phyloP scores from a whole-genome alignment of 2,888 invertebrate species.

The Dynastes maya region DNA sequence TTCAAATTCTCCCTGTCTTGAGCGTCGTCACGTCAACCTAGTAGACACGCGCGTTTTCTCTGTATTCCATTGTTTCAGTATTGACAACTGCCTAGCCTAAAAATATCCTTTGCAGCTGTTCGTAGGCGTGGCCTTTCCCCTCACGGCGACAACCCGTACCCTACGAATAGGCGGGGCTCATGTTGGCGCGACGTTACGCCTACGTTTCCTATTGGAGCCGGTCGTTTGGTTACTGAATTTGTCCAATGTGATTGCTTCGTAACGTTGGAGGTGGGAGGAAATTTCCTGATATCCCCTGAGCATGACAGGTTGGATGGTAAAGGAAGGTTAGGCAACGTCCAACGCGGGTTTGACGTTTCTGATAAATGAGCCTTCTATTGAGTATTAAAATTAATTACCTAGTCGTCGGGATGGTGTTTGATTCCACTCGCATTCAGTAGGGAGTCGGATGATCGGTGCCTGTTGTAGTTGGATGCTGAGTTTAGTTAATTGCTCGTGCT shows the following conservation, averaged over 20 bases:
- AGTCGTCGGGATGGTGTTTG: neutral
- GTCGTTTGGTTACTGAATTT: slow-evolving; percentile 4
- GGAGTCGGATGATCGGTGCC: too few species aligned
- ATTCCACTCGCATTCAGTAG: too few species aligned
- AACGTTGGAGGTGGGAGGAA: neutral
- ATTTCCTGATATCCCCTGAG: neutral
- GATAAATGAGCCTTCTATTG: neutral
- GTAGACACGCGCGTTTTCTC: slow-evolving; percentile 19
- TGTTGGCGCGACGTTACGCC: slow-evolving; percentile 36
- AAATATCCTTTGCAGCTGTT: slow-evolving; percentile 68
- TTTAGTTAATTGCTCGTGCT: too few species aligned
- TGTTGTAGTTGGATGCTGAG: too few species aligned
- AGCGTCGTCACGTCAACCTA: slow-evolving; percentile 12
- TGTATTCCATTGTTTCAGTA: slow-evolving; percentile 60
- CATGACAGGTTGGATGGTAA: too few species aligned
- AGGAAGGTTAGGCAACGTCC: too few species aligned
- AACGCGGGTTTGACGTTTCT: neutral
- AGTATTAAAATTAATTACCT: slow-evolving; percentile 25
- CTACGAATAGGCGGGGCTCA: slow-evolving; percentile 10
- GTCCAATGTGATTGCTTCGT: neutral
- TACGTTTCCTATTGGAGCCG: slow-evolving; percentile 45
- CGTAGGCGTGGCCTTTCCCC: slow-evolving; percentile 57
- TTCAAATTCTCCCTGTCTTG: neutral
- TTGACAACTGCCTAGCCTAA: slow-evolving; percentile 59
- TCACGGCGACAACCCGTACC: slow-evolving; percentile 61